Evolutionary conservation across 2,797 vertebrate genomes (phyloP).

Genomic region (Cirrhinus molitorella): DNA sequence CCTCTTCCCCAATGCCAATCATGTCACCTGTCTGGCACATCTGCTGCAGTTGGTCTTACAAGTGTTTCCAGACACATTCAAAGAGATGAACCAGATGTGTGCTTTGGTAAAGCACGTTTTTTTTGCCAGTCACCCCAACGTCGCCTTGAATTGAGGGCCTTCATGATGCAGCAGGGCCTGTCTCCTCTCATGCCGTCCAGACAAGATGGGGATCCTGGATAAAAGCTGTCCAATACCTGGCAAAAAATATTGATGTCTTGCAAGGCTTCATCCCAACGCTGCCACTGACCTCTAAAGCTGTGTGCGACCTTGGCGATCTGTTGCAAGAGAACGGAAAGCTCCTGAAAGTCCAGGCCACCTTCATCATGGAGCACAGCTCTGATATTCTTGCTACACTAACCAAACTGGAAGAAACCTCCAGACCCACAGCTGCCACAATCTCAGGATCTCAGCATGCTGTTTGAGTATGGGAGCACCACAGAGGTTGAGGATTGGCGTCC

Average conservation of each 20-base stretch:
- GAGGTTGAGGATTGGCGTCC: neutral
- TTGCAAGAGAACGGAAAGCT: neutral
- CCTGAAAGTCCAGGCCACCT: neutral
- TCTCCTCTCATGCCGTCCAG: conserved; percentile 13
- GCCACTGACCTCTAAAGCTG: neutral
- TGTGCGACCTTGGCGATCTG: neutral
- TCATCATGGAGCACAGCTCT: neutral
- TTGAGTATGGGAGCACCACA: neutral
- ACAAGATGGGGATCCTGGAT: conserved; percentile 16
- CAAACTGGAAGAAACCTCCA: conserved; percentile 11
- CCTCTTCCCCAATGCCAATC: neutral
- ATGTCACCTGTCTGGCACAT: conserved; percentile 1
- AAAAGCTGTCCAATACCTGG: neutral
- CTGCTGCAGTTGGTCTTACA: neutral
- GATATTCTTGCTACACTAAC: neutral
- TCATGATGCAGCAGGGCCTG: neutral
- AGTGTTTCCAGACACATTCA: conserved; percentile 1
- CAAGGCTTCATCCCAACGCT: neutral
- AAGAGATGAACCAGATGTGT: neutral
- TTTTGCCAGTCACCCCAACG: neutral
- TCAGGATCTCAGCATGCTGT: neutral
- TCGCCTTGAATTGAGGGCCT: neutral
- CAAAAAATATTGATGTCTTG: neutral
- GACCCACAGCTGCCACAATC: neutral
- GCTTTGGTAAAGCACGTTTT: neutral